Evolutionary conservation across 2,888 invertebrate genomes (phyloP).

Genomic region (Luperina testacea): DNA sequence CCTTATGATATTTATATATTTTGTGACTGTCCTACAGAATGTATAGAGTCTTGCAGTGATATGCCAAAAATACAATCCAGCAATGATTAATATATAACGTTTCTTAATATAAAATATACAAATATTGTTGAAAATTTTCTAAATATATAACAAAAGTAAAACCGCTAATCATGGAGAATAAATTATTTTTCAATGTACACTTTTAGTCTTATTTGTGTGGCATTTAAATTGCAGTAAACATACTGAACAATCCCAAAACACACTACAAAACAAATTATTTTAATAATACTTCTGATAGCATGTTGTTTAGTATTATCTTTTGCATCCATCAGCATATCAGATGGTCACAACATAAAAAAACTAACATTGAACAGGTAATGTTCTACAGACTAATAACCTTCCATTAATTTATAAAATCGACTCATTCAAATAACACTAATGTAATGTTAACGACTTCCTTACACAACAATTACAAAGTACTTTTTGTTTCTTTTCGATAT

Average conservation of each 20-base stretch:
- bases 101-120: conserved; percentile 89
- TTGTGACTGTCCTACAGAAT: conserved; percentile 79
- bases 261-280: not conserved
- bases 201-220: conserved; percentile 77
- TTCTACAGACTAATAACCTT: conserved; percentile 4
- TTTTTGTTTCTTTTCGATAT: not conserved
- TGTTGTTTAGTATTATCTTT: conserved; percentile 15
- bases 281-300: conserved; percentile 9
- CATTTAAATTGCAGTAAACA: conserved; percentile 16
- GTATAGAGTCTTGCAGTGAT: conserved; percentile 86
- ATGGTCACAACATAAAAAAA: conserved; percentile 36
- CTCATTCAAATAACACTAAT: conserved; percentile 22
- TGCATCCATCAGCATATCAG: conserved; percentile 21
- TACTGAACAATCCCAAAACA: conserved; percentile 27
- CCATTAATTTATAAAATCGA: not conserved
- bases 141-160: conserved; percentile 88
- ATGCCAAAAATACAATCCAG: conserved; percentile 89
- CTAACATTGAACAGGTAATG: not conserved
- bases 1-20: conserved; percentile 77
- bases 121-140: conserved; percentile 90
- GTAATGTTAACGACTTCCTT: conserved; percentile 9
- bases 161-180: conserved; percentile 88
- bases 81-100: conserved; percentile 87
- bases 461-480: conserved; percentile 34
- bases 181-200: conserved; percentile 89